These are phyloP conservation scores for Poecilia latipinna DNA, from an alignment of 2,113 vertebrate species.

Conservation along the genomic window DNA sequence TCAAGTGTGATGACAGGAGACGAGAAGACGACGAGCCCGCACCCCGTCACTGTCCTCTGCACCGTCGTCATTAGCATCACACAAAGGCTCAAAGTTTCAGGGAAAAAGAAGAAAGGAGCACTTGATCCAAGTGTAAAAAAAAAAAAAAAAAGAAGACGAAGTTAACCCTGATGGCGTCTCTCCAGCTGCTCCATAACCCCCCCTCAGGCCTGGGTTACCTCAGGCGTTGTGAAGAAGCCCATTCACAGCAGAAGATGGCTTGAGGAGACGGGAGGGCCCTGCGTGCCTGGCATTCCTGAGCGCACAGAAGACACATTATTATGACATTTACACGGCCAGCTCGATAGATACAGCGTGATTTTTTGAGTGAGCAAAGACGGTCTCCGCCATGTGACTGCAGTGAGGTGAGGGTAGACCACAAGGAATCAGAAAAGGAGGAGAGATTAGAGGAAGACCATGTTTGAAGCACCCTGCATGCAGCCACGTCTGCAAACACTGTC, in stretches of 20 bases:
- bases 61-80: constrained; percentile 22
- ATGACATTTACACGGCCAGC: constrained; percentile 75
- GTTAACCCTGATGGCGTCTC: constrained; percentile 33
- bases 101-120: constrained; percentile 54
- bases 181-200: background rate
- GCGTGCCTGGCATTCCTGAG: constrained; percentile 78
- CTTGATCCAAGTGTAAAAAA: constrained; percentile 49
- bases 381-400: constrained; percentile 36
- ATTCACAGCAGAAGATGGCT: constrained; percentile 75
- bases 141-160: constrained; percentile 13
- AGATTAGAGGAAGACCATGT: background rate
- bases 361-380: constrained; percentile 60
- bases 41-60: constrained; percentile 30
- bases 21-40: constrained; percentile 39
- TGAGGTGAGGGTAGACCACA: constrained; percentile 11
- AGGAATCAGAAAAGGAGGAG: background rate
- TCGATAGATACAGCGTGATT: constrained; percentile 61
- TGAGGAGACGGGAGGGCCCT: constrained; percentile 67
- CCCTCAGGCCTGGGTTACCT: constrained; percentile 49
- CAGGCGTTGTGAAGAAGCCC: constrained; percentile 63
- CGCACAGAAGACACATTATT: constrained; percentile 81
- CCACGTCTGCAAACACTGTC: background rate
- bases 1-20: constrained; percentile 27
- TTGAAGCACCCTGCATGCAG: background rate
- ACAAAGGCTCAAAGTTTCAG: constrained; percentile 18